Evolutionary conservation across 2,888 invertebrate species (phyloP).

Genomic region (Limnephilus marmoratus): DNA sequence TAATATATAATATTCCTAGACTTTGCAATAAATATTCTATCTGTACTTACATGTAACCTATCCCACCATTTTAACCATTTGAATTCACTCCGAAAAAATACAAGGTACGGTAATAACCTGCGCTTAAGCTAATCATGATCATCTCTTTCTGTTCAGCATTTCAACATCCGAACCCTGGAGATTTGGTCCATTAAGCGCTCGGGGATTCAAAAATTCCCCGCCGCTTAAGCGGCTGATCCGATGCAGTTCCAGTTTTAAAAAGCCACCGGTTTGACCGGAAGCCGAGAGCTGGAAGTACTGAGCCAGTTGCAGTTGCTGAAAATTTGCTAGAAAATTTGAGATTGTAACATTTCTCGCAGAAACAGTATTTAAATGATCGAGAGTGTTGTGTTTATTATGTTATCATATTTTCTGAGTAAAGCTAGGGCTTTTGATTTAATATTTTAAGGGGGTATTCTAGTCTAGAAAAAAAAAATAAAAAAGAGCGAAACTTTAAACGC

Average conservation of each 20-base stretch:
- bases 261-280: slow-evolving; percentile 12
- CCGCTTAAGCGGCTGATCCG: slow-evolving; percentile 30
- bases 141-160: background rate
- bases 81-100: background rate
- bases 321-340: background rate
- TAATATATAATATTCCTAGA: too few relatives aligned
- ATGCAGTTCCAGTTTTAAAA: slow-evolving; percentile 30
- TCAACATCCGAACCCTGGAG: background rate
- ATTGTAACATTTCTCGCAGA: too few relatives aligned
- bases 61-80: background rate
- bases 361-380: too few relatives aligned
- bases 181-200: background rate
- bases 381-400: background rate
- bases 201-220: background rate
- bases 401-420: too few relatives aligned
- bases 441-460: too few relatives aligned
- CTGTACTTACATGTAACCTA: background rate
- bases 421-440: too few relatives aligned
- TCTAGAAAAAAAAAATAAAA: too few relatives aligned
- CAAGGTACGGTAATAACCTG: background rate
- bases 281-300: background rate
- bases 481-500: too few relatives aligned
- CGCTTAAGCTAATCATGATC: background rate
- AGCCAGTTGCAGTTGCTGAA: slow-evolving; percentile 6
- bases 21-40: background rate